These are phyloP conservation scores for Oplegnathus fasciatus DNA, from an alignment of 2,113 vertebrate genomes.

Conservation along the genomic window DNA sequence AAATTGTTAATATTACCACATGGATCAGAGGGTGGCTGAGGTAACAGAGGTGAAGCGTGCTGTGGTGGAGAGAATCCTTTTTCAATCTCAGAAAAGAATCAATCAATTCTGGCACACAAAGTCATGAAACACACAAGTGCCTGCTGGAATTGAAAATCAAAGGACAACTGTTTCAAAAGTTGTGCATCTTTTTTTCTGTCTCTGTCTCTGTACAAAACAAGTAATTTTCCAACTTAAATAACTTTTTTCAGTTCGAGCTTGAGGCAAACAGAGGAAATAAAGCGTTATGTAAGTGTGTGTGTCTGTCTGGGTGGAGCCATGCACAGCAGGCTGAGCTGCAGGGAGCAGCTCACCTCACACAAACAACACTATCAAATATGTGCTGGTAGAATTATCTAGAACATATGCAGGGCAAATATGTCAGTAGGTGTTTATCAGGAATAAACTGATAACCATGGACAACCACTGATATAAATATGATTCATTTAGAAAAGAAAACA, in stretches of 20 bases:
- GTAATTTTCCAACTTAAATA: neutral
- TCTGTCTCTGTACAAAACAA: neutral
- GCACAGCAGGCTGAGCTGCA: neutral
- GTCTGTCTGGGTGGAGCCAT: neutral
- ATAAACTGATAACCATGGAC: conserved; percentile 12
- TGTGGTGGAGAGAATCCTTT: neutral
- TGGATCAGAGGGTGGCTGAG: neutral
- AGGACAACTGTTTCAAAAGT: neutral
- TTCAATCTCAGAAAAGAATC: neutral
- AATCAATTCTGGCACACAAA: neutral
- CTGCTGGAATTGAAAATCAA: neutral
- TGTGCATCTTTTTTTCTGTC: neutral
- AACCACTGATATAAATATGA: neutral
- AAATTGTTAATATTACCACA: neutral
- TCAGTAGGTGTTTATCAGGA: neutral
- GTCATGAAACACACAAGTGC: neutral
- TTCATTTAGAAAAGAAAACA: neutral
- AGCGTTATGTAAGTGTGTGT: neutral
- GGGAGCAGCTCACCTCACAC: neutral
- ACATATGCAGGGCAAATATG: neutral
- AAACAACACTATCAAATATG: neutral
- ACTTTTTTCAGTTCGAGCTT: neutral
- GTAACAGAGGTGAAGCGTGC: neutral
- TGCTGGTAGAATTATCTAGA: conserved; percentile 1
- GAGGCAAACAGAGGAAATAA: neutral